phyloP scores from a whole-genome alignment of 2,888 invertebrate species.

The Julus scandinavius region DNA sequence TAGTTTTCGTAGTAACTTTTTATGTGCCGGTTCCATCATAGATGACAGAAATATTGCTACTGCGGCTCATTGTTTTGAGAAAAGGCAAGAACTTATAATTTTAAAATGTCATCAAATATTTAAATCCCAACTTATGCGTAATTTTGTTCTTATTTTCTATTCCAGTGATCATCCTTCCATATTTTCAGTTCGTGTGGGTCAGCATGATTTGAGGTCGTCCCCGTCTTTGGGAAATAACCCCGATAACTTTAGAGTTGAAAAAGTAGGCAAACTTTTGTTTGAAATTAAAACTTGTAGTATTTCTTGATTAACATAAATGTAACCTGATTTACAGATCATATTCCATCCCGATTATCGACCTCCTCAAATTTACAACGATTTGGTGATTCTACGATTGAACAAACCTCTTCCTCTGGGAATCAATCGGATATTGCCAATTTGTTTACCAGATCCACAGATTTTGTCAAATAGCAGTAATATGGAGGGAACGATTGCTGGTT shows the following conservation, averaged over 20 bases:
- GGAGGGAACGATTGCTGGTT: conserved; percentile 53
- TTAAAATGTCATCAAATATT: conserved; percentile 1
- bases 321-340: conserved; percentile 22
- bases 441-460: conserved; percentile 52
- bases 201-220: conserved; percentile 37
- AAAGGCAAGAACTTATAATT: conserved; percentile 24
- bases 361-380: conserved; percentile 54
- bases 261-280: background rate
- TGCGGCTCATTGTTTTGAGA: conserved; percentile 55
- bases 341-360: conserved; percentile 55
- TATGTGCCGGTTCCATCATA: conserved; percentile 53
- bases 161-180: conserved; percentile 53
- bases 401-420: conserved; percentile 48
- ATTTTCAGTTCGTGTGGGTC: conserved; percentile 49
- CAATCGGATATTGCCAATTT: conserved; percentile 18
- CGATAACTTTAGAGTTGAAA: conserved; percentile 46
- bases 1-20: conserved; percentile 45
- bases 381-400: conserved; percentile 52
- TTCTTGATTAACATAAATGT: background rate
- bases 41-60: conserved; percentile 49
- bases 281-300: background rate
- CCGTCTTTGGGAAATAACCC: background rate
- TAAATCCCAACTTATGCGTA: background rate
- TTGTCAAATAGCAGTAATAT: conserved; percentile 22
- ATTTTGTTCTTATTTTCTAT: background rate